phyloP scores from a whole-genome alignment of 37 sponge, comb jelly and placozoan genomes.

The Oopsacas minuta region DNA sequence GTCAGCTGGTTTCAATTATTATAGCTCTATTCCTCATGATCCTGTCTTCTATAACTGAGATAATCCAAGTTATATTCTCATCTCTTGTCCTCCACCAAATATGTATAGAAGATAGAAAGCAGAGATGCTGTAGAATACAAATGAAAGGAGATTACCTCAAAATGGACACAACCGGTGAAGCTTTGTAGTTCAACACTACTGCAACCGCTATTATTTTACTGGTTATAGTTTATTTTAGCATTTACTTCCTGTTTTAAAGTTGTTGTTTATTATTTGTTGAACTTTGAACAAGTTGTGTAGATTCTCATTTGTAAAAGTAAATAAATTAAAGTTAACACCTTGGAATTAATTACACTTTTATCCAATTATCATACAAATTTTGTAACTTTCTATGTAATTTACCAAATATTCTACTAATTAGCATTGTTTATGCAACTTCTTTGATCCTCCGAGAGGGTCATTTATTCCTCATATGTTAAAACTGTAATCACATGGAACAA shows the following conservation, averaged over 20 bases:
- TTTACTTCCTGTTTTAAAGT: too few species aligned
- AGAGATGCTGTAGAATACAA: neutral
- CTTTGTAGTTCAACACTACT: too few species aligned
- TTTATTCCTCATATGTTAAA: neutral
- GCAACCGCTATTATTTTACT: too few species aligned
- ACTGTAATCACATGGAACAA: neutral
- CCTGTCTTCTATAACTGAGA: neutral
- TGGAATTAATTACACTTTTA: too few species aligned
- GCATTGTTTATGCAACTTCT: neutral
- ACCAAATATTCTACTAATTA: too few species aligned
- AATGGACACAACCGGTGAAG: neutral
- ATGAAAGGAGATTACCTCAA: neutral
- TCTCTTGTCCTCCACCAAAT: neutral
- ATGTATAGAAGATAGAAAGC: neutral
- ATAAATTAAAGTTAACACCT: too few species aligned
- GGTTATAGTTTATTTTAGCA: too few species aligned
- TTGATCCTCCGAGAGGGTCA: conserved; percentile 15
- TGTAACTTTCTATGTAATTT: too few species aligned
- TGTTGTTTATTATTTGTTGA: too few species aligned
- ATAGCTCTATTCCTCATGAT: conserved; percentile 1
- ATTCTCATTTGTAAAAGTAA: too few species aligned
- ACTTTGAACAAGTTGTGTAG: too few species aligned
- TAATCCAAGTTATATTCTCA: neutral
- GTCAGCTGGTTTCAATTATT: neutral
- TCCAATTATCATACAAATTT: too few species aligned